phyloP scores from a whole-genome alignment of 1,140 invertebrate species.

The Homalodisca vitripennis region DNA sequence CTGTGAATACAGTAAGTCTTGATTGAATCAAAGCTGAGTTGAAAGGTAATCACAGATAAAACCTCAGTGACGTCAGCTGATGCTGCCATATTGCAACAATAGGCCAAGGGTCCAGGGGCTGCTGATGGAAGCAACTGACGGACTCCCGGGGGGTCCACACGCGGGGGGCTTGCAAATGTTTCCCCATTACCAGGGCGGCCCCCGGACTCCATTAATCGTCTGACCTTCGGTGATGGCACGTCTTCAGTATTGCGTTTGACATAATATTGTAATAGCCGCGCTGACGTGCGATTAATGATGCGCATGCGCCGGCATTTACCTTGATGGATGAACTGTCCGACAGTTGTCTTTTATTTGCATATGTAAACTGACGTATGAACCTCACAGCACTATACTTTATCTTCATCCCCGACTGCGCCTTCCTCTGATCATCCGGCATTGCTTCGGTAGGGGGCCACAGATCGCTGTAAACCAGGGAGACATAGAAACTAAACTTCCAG shows the following conservation, averaged over 20 bases:
- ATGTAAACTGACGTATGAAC: background rate
- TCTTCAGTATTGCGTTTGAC: background rate
- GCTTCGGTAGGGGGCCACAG: background rate
- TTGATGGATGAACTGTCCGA: background rate
- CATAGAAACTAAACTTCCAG: too few species aligned
- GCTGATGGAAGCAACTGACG: too few species aligned
- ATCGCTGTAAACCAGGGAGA: too few species aligned
- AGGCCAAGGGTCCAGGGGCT: too few species aligned
- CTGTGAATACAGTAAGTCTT: too few species aligned
- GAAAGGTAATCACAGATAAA: too few species aligned
- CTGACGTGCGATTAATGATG: background rate
- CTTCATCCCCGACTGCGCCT: constrained; percentile 1
- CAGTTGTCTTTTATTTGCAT: constrained; percentile 4
- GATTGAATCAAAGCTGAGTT: too few species aligned
- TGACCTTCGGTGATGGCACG: background rate
- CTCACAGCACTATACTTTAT: too few species aligned
- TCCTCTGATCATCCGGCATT: background rate
- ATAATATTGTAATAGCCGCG: constrained; percentile 12
- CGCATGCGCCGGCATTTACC: constrained; percentile 8
- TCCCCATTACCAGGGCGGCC: background rate
- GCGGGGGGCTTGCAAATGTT: too few species aligned
- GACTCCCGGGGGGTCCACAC: too few species aligned
- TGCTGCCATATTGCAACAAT: constrained; percentile 1
- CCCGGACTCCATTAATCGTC: background rate
- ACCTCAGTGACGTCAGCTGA: too few species aligned